Evolutionary conservation across 92 coral and sea anemone species (phyloP).

Genomic region (Zoanthus gigantus): DNA sequence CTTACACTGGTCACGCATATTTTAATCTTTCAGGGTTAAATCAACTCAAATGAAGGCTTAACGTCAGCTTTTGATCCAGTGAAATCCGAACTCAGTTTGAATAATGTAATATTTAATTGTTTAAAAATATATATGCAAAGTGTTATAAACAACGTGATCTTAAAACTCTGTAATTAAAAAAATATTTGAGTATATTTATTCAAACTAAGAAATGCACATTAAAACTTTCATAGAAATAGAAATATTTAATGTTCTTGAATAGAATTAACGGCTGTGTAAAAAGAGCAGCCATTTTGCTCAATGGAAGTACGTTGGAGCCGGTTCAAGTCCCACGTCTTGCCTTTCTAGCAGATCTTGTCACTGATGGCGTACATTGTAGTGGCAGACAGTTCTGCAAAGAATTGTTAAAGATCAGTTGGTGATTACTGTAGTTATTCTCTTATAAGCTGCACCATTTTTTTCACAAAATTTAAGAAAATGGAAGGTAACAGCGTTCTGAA

Average conservation of each 20-base stretch:
- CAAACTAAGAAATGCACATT: neutral
- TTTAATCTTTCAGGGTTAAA: too few relatives aligned
- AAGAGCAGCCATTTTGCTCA: neutral
- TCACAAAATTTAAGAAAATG: neutral
- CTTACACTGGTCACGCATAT: too few relatives aligned
- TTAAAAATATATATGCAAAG: too few relatives aligned
- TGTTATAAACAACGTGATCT: too few relatives aligned
- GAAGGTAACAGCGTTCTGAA: neutral
- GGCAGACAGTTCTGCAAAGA: constrained; percentile 73
- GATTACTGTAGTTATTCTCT: neutral
- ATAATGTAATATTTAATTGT: too few relatives aligned
- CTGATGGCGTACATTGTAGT: constrained; percentile 77
- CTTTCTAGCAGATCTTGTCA: constrained; percentile 69
- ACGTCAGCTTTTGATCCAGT: too few relatives aligned
- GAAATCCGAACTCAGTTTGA: too few relatives aligned
- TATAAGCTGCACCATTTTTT: too few relatives aligned
- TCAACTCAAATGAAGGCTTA: too few relatives aligned
- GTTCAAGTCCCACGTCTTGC: constrained; percentile 22
- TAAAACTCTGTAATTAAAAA: neutral
- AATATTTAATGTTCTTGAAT: neutral
- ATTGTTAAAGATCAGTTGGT: neutral
- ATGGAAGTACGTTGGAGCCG: neutral
- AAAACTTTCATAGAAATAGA: too few relatives aligned
- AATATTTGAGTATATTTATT: too few relatives aligned
- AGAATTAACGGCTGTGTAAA: neutral